Conservation (phyloP, 2,113 vertebrate genomes). For the Tauraco erythrolophus region DNA sequence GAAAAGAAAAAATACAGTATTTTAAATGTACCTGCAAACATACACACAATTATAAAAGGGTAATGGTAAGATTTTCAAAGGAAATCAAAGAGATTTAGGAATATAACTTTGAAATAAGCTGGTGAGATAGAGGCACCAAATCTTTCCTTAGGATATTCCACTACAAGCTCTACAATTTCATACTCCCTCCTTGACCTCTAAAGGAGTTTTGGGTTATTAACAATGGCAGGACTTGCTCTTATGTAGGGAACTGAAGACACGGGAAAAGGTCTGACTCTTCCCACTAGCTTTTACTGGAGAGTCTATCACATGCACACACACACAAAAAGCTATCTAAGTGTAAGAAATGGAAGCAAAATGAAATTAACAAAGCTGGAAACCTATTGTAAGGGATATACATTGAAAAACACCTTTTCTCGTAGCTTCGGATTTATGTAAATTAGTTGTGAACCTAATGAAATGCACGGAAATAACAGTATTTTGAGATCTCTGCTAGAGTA, state of each 20-base stretch:
- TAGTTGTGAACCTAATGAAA: constrained; percentile 5
- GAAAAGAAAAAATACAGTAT: neutral
- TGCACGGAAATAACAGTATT: constrained; percentile 36
- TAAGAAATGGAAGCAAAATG: neutral
- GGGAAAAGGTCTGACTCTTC: neutral
- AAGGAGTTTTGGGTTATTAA: neutral
- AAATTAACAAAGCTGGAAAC: constrained; percentile 34
- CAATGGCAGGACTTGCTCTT: neutral
- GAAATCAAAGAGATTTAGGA: neutral
- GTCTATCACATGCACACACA: neutral
- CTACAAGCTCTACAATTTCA: neutral
- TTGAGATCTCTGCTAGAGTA: neutral
- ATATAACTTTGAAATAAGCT: neutral
- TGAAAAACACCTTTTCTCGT: constrained; percentile 4
- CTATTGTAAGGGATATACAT: neutral
- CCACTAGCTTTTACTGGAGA: neutral
- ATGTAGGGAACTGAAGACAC: rapidly evolving
- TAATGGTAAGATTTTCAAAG: neutral
- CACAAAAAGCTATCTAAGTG: neutral
- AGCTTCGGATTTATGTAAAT: constrained; percentile 11
- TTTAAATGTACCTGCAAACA: neutral
- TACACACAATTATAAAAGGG: neutral
- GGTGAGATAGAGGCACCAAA: neutral
- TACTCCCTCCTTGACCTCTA: neutral
- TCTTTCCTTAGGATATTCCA: neutral